Percentiles rank a stretch among this genome's conserved stretches.
These are phyloP conservation scores for Neoaliturus tenellus DNA, from an alignment of 2,888 invertebrate species.

Conservation along the genomic window DNA sequence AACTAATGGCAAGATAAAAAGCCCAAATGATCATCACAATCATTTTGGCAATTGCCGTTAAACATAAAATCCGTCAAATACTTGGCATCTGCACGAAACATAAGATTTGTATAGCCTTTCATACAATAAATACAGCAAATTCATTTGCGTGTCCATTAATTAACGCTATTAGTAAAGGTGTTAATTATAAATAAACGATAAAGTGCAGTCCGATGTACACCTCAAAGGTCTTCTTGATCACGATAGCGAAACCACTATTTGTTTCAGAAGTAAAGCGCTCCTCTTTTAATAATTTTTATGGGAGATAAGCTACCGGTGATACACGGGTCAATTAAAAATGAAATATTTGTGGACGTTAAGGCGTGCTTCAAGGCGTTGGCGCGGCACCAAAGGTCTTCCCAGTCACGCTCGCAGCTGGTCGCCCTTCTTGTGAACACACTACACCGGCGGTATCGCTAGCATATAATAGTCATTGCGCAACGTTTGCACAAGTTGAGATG, in stretches of 20 bases:
- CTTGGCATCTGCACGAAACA: too few species aligned
- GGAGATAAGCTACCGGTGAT: constrained; percentile 1
- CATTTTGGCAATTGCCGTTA: too few species aligned
- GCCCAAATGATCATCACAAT: too few species aligned
- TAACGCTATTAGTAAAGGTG: neutral
- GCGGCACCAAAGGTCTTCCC: constrained; percentile 11
- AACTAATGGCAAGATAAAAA: too few species aligned
- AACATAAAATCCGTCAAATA: too few species aligned
- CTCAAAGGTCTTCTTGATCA: neutral
- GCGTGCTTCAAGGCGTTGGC: constrained; percentile 1
- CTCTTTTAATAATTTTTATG: neutral
- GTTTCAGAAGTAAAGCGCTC: neutral
- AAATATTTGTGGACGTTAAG: neutral
- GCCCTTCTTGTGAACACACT: too few species aligned
- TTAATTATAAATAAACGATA: neutral
- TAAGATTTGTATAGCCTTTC: too few species aligned
- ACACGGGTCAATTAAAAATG: neutral
- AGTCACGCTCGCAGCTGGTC: neutral
- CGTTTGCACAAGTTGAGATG: too few species aligned
- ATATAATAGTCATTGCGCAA: too few species aligned
- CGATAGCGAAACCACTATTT: neutral
- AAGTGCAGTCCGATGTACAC: neutral
- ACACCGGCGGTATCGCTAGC: too few species aligned
- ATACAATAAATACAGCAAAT: too few species aligned
- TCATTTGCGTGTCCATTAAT: too few species aligned